Evolutionary conservation across 2,113 vertebrate species (phyloP).

Genomic region (Spizaetus ornatus): DNA sequence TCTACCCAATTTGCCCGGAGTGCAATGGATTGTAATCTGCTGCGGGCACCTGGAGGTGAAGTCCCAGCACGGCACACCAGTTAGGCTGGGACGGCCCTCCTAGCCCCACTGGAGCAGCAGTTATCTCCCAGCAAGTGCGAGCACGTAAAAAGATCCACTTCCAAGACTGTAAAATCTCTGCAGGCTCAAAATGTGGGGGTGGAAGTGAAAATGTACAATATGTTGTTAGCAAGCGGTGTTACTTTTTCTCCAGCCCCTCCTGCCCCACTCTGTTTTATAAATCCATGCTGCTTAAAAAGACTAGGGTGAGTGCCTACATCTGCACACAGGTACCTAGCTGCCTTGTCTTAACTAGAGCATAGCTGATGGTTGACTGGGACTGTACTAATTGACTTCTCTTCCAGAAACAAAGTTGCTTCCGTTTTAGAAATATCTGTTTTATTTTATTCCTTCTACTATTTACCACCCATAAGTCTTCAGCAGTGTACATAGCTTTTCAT

Average conservation of each 20-base stretch:
- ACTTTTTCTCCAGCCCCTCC: not conserved
- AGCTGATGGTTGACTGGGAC: not conserved
- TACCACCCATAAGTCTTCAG: not conserved
- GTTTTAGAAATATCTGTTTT: not conserved
- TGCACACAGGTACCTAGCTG: not conserved
- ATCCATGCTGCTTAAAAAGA: not conserved
- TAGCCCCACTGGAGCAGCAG: not conserved
- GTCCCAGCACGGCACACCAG: not conserved
- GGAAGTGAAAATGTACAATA: constrained; percentile 43
- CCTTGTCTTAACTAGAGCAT: not conserved
- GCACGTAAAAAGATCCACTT: not conserved
- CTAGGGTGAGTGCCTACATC: not conserved
- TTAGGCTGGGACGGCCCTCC: not conserved
- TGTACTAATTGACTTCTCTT: not conserved
- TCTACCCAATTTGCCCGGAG: not conserved
- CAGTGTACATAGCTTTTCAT: not conserved
- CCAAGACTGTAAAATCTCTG: not conserved
- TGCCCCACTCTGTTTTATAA: not conserved
- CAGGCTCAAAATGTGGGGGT: not conserved
- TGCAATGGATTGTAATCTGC: not conserved
- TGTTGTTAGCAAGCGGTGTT: not conserved
- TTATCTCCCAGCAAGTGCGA: not conserved
- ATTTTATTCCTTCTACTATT: not conserved
- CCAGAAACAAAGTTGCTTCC: not conserved
- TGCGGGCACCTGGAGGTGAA: not conserved